These are phyloP conservation scores for Plebejus melissa DNA, from an alignment of 2,888 invertebrate genomes.

Conservation along the genomic window DNA sequence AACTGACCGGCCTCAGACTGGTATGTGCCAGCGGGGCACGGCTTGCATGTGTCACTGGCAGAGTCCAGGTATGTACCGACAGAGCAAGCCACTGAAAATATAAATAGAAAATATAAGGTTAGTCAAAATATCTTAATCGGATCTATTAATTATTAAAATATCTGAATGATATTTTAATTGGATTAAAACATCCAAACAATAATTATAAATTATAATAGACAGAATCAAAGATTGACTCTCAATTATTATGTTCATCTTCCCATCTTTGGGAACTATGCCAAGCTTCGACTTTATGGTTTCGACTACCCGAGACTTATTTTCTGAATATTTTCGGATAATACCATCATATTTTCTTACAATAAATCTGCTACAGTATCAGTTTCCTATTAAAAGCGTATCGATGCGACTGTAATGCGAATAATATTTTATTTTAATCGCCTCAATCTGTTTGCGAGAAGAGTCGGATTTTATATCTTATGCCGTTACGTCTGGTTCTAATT, in stretches of 20 bases:
- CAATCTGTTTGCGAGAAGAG: neutral
- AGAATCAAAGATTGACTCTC: neutral
- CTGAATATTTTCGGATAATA: slow-evolving; percentile 6
- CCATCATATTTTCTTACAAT: slow-evolving; percentile 12
- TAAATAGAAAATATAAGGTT: neutral
- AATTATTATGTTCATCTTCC: neutral
- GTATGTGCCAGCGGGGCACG: slow-evolving; percentile 93
- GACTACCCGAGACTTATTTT: neutral
- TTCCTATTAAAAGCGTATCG: slow-evolving; percentile 13
- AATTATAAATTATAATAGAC: neutral
- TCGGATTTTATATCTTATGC: slow-evolving; percentile 9
- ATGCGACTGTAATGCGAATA: slow-evolving; percentile 14
- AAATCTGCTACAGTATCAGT: neutral
- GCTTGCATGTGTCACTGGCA: slow-evolving; percentile 86
- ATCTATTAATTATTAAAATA: too few species aligned
- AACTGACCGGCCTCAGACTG: slow-evolving; percentile 95
- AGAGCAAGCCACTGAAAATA: slow-evolving; percentile 88
- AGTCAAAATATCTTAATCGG: neutral
- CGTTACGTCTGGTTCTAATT: neutral
- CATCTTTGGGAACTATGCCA: slow-evolving; percentile 5
- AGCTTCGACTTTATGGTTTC: neutral
- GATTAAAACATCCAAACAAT: too few species aligned
- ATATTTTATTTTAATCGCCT: slow-evolving; percentile 16
- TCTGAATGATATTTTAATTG: neutral
- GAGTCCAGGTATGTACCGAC: slow-evolving; percentile 92